These are phyloP conservation scores for Cathartes aura DNA, from an alignment of 2,113 vertebrate species.

Conservation along the genomic window DNA sequence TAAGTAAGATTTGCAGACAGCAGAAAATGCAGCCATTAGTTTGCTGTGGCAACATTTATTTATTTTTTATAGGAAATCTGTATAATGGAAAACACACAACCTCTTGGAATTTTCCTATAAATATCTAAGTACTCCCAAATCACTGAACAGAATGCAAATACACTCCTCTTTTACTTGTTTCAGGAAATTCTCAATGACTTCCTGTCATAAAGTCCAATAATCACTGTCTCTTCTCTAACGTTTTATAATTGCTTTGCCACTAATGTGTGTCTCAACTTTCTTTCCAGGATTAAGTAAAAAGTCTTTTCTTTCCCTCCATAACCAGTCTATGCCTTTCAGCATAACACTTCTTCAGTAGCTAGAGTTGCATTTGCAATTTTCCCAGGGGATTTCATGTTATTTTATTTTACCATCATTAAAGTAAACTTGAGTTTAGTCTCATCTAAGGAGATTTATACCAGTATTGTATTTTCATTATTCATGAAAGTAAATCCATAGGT, in stretches of 20 bases:
- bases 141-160: neutral
- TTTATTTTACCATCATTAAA: neutral
- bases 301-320: neutral
- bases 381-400: neutral
- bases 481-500: neutral
- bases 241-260: neutral
- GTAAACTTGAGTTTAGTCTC: neutral
- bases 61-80: constrained; percentile 45
- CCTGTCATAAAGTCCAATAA: constrained; percentile 2
- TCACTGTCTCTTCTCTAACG: neutral
- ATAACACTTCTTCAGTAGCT: neutral
- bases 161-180: neutral
- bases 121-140: constrained; percentile 53
- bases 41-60: neutral
- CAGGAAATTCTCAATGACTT: constrained; percentile 50
- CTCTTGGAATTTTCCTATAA: constrained; percentile 46
- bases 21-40: neutral
- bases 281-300: neutral
- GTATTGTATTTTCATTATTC: neutral
- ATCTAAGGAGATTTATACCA: neutral
- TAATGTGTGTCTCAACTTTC: neutral
- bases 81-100: neutral
- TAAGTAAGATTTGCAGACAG: neutral
- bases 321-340: neutral
- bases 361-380: neutral